phyloP scores from a whole-genome alignment of 1,140 invertebrate species.

The Meteorus sp. region DNA sequence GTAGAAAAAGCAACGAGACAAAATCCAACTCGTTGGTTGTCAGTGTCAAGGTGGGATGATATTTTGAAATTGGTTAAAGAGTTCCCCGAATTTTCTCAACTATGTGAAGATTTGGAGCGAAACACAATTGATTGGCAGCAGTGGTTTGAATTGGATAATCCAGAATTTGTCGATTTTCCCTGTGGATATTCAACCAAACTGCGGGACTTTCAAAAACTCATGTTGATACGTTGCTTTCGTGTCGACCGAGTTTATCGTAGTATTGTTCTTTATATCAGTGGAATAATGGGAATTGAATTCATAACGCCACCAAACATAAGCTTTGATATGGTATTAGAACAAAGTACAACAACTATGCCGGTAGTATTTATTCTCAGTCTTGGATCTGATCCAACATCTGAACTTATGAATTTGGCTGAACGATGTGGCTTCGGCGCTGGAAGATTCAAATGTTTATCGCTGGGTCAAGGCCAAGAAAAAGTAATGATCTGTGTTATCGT shows the following conservation, averaged over 20 bases:
- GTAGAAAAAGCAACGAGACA: conserved; percentile 70
- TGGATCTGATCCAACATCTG: conserved; percentile 83
- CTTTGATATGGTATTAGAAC: conserved; percentile 79
- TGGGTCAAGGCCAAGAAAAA: conserved; percentile 87
- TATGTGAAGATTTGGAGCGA: conserved; percentile 69
- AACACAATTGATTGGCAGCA: conserved; percentile 65
- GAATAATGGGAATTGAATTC: conserved; percentile 82
- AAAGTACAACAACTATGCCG: conserved; percentile 76
- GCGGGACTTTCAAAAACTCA: conserved; percentile 72
- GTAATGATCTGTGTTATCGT: conserved; percentile 44
- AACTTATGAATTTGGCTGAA: conserved; percentile 86
- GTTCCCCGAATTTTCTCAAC: conserved; percentile 67
- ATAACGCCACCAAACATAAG: conserved; percentile 82
- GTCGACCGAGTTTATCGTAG: conserved; percentile 82
- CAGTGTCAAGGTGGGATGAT: conserved; percentile 75
- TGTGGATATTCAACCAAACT: conserved; percentile 68
- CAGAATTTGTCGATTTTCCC: conserved; percentile 72
- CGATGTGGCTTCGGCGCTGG: conserved; percentile 68
- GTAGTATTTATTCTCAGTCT: conserved; percentile 87
- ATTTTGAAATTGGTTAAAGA: conserved; percentile 70
- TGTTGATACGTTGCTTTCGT: conserved; percentile 83
- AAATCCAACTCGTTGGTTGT: conserved; percentile 74
- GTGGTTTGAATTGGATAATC: conserved; percentile 83
- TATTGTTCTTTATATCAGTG: conserved; percentile 77
- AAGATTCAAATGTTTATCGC: conserved; percentile 79